Percentiles rank a stretch among this genome's conserved stretches.
phyloP scores from a whole-genome alignment of 2,797 vertebrate species.

The Cynopterus sphinx region DNA sequence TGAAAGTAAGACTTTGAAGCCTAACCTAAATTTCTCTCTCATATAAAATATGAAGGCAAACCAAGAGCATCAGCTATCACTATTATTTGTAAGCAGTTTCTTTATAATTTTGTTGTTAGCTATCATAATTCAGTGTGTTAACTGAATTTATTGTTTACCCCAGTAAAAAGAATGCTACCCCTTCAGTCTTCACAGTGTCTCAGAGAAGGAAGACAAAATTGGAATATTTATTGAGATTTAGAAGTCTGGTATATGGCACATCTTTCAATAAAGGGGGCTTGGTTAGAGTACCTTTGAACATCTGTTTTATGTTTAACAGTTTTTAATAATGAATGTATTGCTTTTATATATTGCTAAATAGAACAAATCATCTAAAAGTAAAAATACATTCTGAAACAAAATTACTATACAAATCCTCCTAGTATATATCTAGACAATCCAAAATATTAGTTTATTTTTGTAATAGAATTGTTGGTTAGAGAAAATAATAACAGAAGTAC shows the following conservation, averaged over 20 bases:
- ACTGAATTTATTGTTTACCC: neutral
- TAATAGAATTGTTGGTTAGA: neutral
- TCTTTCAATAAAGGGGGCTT: neutral
- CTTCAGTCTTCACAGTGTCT: neutral
- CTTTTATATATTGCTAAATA: conserved; percentile 2
- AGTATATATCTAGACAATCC: neutral
- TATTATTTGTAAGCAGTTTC: neutral
- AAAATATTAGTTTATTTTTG: conserved; percentile 40
- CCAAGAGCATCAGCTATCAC: neutral
- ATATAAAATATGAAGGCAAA: conserved; percentile 1
- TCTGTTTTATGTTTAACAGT: neutral
- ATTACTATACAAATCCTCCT: neutral
- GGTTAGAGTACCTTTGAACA: neutral
- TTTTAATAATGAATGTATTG: neutral
- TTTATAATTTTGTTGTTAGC: neutral
- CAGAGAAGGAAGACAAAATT: neutral
- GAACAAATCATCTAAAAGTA: neutral
- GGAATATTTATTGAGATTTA: neutral
- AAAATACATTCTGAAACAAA: neutral
- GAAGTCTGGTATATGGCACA: neutral
- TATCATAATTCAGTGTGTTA: neutral
- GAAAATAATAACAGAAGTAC: neutral
- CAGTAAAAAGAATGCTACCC: neutral
- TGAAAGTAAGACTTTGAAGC: neutral
- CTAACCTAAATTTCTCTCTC: neutral